A percentile compares a stretch with the other conserved stretches of the same genome.
Conservation (phyloP, 2,113 vertebrate genomes). For the Cacatua alba region DNA sequence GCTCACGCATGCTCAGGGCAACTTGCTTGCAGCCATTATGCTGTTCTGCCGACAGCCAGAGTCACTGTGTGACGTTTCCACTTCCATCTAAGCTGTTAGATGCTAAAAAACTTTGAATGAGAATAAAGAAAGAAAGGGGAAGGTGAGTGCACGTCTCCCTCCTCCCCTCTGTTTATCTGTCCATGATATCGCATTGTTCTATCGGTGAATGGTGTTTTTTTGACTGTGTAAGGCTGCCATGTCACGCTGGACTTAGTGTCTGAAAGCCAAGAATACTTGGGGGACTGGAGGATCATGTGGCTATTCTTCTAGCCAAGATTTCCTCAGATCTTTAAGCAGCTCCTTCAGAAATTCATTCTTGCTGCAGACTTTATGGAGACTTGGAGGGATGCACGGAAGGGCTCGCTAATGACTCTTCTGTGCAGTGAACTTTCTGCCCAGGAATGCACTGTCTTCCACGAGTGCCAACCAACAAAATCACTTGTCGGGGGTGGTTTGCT, state of each 20-base stretch:
- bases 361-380: conserved; percentile 41
- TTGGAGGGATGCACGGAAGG: not conserved
- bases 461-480: not conserved
- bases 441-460: not conserved
- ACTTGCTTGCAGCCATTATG: accelerated
- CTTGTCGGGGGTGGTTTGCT: accelerated
- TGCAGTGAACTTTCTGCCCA: conserved; percentile 56
- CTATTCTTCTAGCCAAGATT: conserved; percentile 59
- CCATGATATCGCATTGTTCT: not conserved
- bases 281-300: conserved; percentile 55
- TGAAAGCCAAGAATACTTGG: conserved; percentile 27
- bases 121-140: not conserved
- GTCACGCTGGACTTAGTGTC: not conserved
- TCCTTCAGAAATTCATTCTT: conserved; percentile 50
- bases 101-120: not conserved
- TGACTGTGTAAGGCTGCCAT: conserved; percentile 26
- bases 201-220: not conserved
- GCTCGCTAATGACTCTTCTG: not conserved
- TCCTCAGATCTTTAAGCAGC: conserved; percentile 55
- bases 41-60: not conserved
- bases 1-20: not conserved
- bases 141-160: accelerated
- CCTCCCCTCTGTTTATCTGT: not conserved
- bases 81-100: not conserved
- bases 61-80: not conserved